These are phyloP conservation scores for Junonia oenone DNA, from an alignment of 2,888 invertebrate genomes.

Conservation along the genomic window DNA sequence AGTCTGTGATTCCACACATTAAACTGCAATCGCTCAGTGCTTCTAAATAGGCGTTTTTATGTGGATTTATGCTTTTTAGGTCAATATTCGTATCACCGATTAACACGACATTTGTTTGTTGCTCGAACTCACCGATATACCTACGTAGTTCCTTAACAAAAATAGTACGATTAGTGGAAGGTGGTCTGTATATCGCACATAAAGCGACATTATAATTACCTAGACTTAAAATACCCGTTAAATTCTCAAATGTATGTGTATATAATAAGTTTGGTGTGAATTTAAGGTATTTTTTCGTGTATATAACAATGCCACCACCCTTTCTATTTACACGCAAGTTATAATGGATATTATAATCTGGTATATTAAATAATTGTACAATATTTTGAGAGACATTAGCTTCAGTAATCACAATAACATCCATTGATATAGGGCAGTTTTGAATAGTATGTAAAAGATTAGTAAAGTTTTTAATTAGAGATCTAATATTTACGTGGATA, in stretches of 20 bases:
- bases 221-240: slow-evolving; percentile 3
- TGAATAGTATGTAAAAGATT: too few species aligned
- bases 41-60: too few species aligned
- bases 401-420: too few species aligned
- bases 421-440: too few species aligned
- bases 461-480: too few species aligned
- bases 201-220: background rate
- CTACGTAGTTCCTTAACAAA: slow-evolving; percentile 10
- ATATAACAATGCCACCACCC: too few species aligned
- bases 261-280: too few species aligned
- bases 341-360: background rate
- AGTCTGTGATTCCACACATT: too few species aligned
- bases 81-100: slow-evolving; percentile 14
- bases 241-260: slow-evolving; percentile 2
- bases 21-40: too few species aligned
- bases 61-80: background rate
- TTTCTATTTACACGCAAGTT: background rate
- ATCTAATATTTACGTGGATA: too few species aligned
- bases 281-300: too few species aligned
- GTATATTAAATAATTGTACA: background rate
- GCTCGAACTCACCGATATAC: background rate
- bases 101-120: background rate
- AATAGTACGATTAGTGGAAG: slow-evolving; percentile 1
- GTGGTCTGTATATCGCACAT: slow-evolving; percentile 11
- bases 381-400: too few species aligned